Base-by-base conservation (phyloP, 2,888 invertebrate species). In the Ormyrus nitidulus region DNA sequence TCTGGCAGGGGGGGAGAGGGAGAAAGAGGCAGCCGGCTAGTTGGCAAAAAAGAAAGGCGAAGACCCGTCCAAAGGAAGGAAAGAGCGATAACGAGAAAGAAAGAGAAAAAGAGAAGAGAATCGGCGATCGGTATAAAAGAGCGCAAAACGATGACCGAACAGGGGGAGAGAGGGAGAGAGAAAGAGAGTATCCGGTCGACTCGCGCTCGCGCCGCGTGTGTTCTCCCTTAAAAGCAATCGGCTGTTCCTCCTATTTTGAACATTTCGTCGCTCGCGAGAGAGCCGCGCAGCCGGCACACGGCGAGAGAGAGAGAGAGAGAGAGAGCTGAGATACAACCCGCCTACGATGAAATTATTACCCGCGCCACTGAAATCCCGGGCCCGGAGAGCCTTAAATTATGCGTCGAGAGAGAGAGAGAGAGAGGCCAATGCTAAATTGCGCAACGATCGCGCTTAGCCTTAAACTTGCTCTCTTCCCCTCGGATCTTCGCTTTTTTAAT, bases 171-270 rank as follows among this genome's bases (percentile, higher is more conserved):
- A 54, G 77, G 69, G 58, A 58, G 54, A 10, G 69, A 65, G 56
- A 77, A 77, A 80, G 77, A 76, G 82, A 81, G 13, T 79, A 66
- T 84, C 81, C 81, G 76, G 59, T 72, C 69, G 70, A 10, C 77
- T 51, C 70, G 61, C 65, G 59, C 73, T 81, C 79, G 48, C 77
- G 54, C 72, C 64, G 66, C 66, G 73, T 71, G 77, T 84, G 85
- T 84, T 85, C 83, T 79, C 79, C 83, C 86, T 89, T 89, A 89
- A 89, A 88, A 88, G 89, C 89, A 88, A 88, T 89, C 87, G 87
- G 85, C 85, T 89, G 89, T 89, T 88, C 87, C 83, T 86, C 68
- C 68, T 73, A 74, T 89, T 89, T 88, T 87, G 84, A 89, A 88
- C 88, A 87, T 86, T 88, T 86, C 85, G 86, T 87, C 87, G 86